Percentiles rank a stretch among this genome's conserved stretches.
These are phyloP conservation scores for Lithobates pipiens DNA, from an alignment of 2,797 vertebrate species.

Conservation along the genomic window DNA sequence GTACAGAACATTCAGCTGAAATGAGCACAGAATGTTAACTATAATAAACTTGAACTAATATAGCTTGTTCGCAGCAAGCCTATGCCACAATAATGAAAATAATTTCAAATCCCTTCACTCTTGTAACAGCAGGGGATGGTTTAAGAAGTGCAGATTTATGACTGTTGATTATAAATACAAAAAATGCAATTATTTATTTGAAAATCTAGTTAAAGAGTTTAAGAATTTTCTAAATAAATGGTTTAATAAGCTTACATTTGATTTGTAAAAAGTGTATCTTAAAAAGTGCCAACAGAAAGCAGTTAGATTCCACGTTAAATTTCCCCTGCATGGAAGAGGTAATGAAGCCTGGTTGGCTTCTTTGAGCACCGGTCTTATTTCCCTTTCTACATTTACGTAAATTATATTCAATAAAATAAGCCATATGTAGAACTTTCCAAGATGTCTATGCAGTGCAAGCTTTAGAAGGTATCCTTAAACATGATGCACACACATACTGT, in stretches of 20 bases:
- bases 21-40: slow-evolving; percentile 28
- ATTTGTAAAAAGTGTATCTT: not conserved
- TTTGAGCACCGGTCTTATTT: too few relatives aligned
- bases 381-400: too few relatives aligned
- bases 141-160: slow-evolving; percentile 14
- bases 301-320: too few relatives aligned
- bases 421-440: too few relatives aligned
- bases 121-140: slow-evolving; percentile 24
- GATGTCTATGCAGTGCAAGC: too few relatives aligned
- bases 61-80: slow-evolving; percentile 9
- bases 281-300: too few relatives aligned
- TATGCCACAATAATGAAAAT: slow-evolving; percentile 20
- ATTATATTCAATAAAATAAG: too few relatives aligned
- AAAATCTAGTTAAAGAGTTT: slow-evolving; percentile 12
- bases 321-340: too few relatives aligned
- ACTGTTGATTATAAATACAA: slow-evolving; percentile 19
- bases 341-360: too few relatives aligned
- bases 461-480: too few relatives aligned
- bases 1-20: slow-evolving; percentile 35
- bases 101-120: slow-evolving; percentile 38
- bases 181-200: slow-evolving; percentile 19
- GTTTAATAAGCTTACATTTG: not conserved
- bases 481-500: too few relatives aligned
- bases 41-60: slow-evolving; percentile 41
- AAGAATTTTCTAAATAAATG: not conserved